A percentile compares a stretch with the other conserved stretches of the same genome.
These are phyloP conservation scores for Caretta caretta DNA, from an alignment of 2,113 vertebrate species.

Conservation along the genomic window DNA sequence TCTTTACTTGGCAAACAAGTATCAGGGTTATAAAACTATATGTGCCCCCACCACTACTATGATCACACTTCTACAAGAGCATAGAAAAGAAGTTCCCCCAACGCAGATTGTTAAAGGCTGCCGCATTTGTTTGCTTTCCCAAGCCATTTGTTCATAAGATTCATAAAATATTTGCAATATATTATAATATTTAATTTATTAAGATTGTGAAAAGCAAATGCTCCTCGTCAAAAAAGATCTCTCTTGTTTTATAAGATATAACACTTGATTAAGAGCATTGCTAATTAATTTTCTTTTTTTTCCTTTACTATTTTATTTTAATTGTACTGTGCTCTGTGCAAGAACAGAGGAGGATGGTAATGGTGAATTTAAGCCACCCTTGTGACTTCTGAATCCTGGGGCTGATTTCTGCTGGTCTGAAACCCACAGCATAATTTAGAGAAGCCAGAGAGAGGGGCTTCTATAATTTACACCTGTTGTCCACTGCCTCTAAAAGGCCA, in stretches of 20 bases:
- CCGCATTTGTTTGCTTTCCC: not conserved
- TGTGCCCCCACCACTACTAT: not conserved
- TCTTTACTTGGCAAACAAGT: not conserved
- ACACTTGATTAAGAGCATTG: fast-evolving
- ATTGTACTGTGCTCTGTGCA: not conserved
- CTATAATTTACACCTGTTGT: not conserved
- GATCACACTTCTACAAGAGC: not conserved
- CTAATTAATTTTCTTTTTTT: not conserved
- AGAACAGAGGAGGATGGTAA: not conserved
- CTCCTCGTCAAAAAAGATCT: not conserved
- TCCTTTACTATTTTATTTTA: not conserved
- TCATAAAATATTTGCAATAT: not conserved
- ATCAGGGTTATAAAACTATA: not conserved
- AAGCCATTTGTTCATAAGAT: not conserved
- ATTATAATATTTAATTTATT: not conserved
- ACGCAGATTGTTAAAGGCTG: too few species aligned
- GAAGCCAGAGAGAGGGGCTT: not conserved
- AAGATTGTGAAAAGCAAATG: not conserved
- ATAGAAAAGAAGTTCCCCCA: not conserved
- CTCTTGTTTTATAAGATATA: fast-evolving
- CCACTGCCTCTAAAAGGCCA: fast-evolving
- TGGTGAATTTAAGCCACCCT: not conserved
- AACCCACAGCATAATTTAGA: not conserved
- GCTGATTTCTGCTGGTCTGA: not conserved
- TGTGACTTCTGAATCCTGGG: not conserved